These are phyloP conservation scores for Ladona fulva DNA, from an alignment of 1,140 invertebrate genomes.

Conservation along the genomic window DNA sequence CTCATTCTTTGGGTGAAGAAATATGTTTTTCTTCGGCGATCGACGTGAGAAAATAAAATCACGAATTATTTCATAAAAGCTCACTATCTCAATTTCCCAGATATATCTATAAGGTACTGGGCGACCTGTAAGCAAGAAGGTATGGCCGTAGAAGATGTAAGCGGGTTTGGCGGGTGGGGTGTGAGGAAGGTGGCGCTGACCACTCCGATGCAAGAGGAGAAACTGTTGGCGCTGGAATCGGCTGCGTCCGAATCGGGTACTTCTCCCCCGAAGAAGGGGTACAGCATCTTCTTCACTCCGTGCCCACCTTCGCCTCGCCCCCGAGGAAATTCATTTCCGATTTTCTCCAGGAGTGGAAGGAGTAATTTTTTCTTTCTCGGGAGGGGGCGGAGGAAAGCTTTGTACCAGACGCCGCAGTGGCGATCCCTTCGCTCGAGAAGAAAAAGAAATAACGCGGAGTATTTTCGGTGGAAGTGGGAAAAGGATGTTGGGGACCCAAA, in stretches of 20 bases:
- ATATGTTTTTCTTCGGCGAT: too few relatives aligned
- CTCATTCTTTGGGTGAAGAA: too few relatives aligned
- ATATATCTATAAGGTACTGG: too few relatives aligned
- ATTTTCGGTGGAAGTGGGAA: neutral
- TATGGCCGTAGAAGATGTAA: too few relatives aligned
- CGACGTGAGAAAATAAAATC: too few relatives aligned
- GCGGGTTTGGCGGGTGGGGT: too few relatives aligned
- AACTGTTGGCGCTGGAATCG: neutral
- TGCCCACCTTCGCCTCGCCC: neutral
- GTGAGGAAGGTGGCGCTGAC: too few relatives aligned
- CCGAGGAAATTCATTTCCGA: constrained; percentile 4
- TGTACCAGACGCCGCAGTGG: neutral
- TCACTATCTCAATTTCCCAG: too few relatives aligned
- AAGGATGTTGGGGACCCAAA: neutral
- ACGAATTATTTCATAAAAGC: too few relatives aligned
- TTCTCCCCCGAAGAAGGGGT: neutral
- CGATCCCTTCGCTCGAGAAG: neutral
- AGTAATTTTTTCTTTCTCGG: neutral
- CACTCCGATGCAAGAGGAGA: neutral
- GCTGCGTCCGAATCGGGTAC: neutral
- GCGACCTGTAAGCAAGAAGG: too few relatives aligned
- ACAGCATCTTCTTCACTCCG: neutral
- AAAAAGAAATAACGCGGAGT: constrained; percentile 3
- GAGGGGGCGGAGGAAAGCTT: neutral
- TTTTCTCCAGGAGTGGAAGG: neutral